These are phyloP conservation scores for Cladorhizidae sp. DNA, from an alignment of 37 sponge, comb jelly and placozoan genomes.

Conservation along the genomic window DNA sequence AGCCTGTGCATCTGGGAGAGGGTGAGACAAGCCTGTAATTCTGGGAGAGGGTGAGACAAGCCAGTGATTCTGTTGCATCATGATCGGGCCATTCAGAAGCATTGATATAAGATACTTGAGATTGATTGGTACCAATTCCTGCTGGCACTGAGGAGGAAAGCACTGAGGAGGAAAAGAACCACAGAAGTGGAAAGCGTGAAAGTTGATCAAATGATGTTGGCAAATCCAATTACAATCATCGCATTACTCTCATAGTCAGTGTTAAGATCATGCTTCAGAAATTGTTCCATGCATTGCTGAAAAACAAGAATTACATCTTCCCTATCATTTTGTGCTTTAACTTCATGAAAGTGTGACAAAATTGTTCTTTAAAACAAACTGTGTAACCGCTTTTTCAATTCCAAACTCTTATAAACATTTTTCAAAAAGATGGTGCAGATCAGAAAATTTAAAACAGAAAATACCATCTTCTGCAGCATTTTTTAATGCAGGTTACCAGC, in stretches of 20 bases:
- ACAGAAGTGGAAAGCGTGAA: not conserved
- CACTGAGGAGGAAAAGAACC: conserved; percentile 16
- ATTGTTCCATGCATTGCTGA: conserved; percentile 32
- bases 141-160: conserved; percentile 24
- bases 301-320: conserved; percentile 19
- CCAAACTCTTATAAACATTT: not conserved
- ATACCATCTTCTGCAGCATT: conserved; percentile 19
- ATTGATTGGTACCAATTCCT: conserved; percentile 15
- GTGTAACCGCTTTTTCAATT: not conserved
- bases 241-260: conserved; percentile 9
- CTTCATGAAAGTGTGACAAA: conserved; percentile 12
- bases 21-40: too few relatives aligned
- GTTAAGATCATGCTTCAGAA: conserved; percentile 15
- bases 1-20: too few relatives aligned
- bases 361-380: conserved; percentile 7
- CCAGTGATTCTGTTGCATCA: conserved; percentile 22
- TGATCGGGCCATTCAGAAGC: conserved; percentile 13
- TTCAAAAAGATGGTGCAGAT: conserved; percentile 12
- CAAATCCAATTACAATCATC: not conserved
- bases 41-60: conserved; percentile 16
- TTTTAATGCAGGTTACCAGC: conserved; percentile 4
- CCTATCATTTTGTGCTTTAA: conserved; percentile 33
- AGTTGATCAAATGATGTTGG: not conserved
- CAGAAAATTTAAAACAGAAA: conserved; percentile 8
- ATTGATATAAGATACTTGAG: conserved; percentile 10